Conservation (phyloP, 2,797 vertebrate species). For the Hippocampus kuda region DNA sequence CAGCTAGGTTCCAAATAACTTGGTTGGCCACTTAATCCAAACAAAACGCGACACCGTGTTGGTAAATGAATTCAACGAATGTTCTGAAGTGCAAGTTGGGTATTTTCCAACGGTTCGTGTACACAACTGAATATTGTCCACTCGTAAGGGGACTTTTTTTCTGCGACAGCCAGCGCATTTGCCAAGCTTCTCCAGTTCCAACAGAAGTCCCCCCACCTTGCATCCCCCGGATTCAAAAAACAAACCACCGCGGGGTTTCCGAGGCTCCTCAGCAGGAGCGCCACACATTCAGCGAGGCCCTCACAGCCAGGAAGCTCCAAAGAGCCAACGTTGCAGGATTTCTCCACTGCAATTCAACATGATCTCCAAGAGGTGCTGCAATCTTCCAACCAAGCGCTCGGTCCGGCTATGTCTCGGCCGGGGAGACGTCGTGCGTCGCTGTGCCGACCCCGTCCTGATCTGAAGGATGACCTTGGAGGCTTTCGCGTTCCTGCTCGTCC, state of each 20-base stretch:
- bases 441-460: slow-evolving; percentile 51
- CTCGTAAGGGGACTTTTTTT: slow-evolving; percentile 6
- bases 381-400: slow-evolving; percentile 31
- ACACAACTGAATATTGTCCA: slow-evolving; percentile 22
- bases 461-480: slow-evolving; percentile 22
- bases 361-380: slow-evolving; percentile 22
- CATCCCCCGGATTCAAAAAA: slow-evolving; percentile 41
- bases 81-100: slow-evolving; percentile 56
- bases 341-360: slow-evolving; percentile 59
- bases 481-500: slow-evolving; percentile 63
- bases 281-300: slow-evolving; percentile 45
- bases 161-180: slow-evolving; percentile 17
- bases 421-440: slow-evolving; percentile 65
- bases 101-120: slow-evolving; percentile 33
- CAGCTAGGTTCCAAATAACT: slow-evolving; percentile 60
- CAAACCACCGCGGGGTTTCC: slow-evolving; percentile 69
- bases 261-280: slow-evolving; percentile 62
- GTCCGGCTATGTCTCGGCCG: slow-evolving; percentile 74
- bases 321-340: slow-evolving; percentile 67
- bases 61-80: slow-evolving; percentile 30
- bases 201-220: slow-evolving; percentile 34
- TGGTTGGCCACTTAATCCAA: slow-evolving; percentile 37
- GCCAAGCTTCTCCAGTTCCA: slow-evolving; percentile 20
- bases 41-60: slow-evolving; percentile 25
- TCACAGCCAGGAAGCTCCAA: slow-evolving; percentile 41